Conservation (phyloP, 2,888 invertebrate genomes). For the Iselma pallidipennis region DNA sequence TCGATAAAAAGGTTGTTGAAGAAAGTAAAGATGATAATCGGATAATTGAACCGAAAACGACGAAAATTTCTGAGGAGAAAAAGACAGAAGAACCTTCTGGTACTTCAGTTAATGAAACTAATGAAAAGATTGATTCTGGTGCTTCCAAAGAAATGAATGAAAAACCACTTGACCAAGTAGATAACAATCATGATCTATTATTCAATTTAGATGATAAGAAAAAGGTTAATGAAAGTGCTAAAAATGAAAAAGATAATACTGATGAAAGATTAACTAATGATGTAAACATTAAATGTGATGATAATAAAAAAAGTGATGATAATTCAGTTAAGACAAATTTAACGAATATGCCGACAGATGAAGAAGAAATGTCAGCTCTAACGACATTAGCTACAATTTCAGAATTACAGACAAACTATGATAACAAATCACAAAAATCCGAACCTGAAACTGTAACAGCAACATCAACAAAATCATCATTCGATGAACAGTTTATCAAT, state of each 20-base stretch:
- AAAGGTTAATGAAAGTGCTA: neutral
- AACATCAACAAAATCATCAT: neutral
- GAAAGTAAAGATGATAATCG: neutral
- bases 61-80: neutral
- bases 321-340: conserved; percentile 43
- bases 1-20: neutral
- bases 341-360: conserved; percentile 29
- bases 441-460: neutral
- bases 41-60: neutral
- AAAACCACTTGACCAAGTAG: neutral
- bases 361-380: conserved; percentile 35
- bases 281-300: conserved; percentile 19
- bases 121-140: neutral
- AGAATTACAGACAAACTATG: conserved; percentile 15
- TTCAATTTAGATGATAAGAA: neutral
- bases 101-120: neutral
- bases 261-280: conserved; percentile 25
- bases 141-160: neutral
- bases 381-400: conserved; percentile 25
- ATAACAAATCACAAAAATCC: neutral
- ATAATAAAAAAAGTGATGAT: conserved; percentile 24
- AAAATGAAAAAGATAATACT: neutral
- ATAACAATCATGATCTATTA: conserved; percentile 2
- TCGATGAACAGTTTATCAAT: conserved; percentile 8
- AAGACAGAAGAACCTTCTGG: neutral